Conservation (phyloP, 2,113 vertebrate genomes). For the Antennarius striatus region DNA sequence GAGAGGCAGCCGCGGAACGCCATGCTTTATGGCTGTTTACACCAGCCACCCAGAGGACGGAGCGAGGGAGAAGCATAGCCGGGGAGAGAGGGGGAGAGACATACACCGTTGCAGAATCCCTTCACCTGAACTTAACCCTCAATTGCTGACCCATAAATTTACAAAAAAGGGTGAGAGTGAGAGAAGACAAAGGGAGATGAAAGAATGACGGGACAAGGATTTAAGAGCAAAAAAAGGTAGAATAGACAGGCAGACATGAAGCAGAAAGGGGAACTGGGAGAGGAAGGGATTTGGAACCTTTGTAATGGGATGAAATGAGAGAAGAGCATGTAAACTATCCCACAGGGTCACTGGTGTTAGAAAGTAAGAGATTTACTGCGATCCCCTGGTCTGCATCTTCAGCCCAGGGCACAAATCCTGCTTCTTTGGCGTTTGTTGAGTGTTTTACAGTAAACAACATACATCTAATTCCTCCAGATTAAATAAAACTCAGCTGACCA, state of each 20-base stretch:
- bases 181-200: conserved; percentile 64
- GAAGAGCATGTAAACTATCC: conserved; percentile 68
- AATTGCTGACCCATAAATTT: conserved; percentile 65
- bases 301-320: conserved; percentile 63
- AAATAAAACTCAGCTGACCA: conserved; percentile 25
- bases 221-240: conserved; percentile 48
- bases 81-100: conserved; percentile 16
- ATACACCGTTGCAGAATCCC: conserved; percentile 43
- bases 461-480: conserved; percentile 25
- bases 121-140: conserved; percentile 74
- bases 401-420: conserved; percentile 5
- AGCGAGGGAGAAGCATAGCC: conserved; percentile 30
- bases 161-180: conserved; percentile 18
- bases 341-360: conserved; percentile 56
- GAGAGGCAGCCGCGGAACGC: conserved; percentile 40
- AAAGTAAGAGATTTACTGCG: conserved; percentile 64
- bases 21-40: conserved; percentile 77
- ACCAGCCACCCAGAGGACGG: conserved; percentile 54
- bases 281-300: conserved; percentile 49
- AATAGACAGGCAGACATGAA: conserved; percentile 58
- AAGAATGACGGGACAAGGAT: conserved; percentile 54
- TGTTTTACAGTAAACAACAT: conserved; percentile 34
- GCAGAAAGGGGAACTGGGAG: conserved; percentile 55
- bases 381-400: conserved; percentile 36
- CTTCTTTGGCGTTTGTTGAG: conserved; percentile 29